Evolutionary conservation across 2,888 invertebrate genomes (phyloP).

Genomic region (Exephanes ischioxanthus): DNA sequence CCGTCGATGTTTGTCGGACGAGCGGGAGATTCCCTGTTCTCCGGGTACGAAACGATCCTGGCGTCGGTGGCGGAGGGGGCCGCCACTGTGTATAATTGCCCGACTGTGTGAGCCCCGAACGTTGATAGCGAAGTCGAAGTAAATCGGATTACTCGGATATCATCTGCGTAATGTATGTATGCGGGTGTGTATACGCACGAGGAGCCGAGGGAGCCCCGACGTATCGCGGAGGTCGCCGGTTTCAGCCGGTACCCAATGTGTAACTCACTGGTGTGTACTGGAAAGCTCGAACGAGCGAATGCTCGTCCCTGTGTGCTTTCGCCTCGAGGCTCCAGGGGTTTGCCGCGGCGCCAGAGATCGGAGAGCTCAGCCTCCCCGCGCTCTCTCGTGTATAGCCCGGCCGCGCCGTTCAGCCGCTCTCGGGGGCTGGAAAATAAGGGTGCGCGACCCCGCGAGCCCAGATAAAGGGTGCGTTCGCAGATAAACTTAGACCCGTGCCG

Average conservation of each 20-base stretch:
- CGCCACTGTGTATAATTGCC: slow-evolving; percentile 80
- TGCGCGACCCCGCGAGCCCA: slow-evolving; percentile 76
- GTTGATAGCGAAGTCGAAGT: slow-evolving; percentile 84
- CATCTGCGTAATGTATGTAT: slow-evolving; percentile 84
- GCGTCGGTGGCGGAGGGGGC: slow-evolving; percentile 26
- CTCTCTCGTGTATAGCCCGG: slow-evolving; percentile 58
- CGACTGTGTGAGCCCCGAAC: slow-evolving; percentile 79
- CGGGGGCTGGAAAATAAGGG: slow-evolving; percentile 77
- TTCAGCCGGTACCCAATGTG: slow-evolving; percentile 66
- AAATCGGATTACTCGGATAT: slow-evolving; percentile 85
- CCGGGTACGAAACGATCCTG: slow-evolving; percentile 38
- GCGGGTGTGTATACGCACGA: slow-evolving; percentile 67
- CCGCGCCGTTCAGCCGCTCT: slow-evolving; percentile 72
- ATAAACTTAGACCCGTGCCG: slow-evolving; percentile 72
- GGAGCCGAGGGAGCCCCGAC: slow-evolving; percentile 35
- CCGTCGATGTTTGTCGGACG: slow-evolving; percentile 23
- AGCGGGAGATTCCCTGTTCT: slow-evolving; percentile 48
- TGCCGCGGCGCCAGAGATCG: slow-evolving; percentile 60
- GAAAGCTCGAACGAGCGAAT: slow-evolving; percentile 30
- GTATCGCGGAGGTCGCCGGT: slow-evolving; percentile 28
- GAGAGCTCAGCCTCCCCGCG: slow-evolving; percentile 46
- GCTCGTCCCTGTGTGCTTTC: slow-evolving; percentile 37
- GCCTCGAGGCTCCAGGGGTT: slow-evolving; percentile 50
- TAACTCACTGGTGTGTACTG: slow-evolving; percentile 70
- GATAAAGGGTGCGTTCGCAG: slow-evolving; percentile 82